These are phyloP conservation scores for Alethe castanea DNA, from an alignment of 2,113 vertebrate species.

Conservation along the genomic window DNA sequence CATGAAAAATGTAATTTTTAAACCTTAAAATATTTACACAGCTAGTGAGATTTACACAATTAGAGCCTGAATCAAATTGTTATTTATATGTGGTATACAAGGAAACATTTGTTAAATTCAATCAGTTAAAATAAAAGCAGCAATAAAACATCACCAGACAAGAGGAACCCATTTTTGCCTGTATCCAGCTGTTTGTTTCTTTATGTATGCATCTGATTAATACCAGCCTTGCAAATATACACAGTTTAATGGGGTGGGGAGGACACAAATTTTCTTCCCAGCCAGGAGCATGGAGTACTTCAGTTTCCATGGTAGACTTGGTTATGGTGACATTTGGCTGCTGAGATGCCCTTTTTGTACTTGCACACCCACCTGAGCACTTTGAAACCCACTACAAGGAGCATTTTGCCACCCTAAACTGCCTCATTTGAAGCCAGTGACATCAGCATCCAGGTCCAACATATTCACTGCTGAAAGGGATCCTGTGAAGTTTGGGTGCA, in stretches of 20 bases:
- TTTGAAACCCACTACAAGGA: background rate
- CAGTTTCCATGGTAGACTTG: background rate
- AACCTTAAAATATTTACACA: constrained; percentile 43
- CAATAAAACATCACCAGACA: constrained; percentile 14
- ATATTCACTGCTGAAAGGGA: fast-evolving
- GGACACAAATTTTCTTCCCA: background rate
- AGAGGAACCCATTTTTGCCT: background rate
- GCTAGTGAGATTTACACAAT: background rate
- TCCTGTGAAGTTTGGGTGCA: fast-evolving
- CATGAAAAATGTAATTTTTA: constrained; percentile 45
- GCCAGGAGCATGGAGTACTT: background rate
- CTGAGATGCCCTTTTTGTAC: background rate
- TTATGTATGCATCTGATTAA: constrained; percentile 1
- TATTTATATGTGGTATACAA: background rate
- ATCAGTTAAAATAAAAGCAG: constrained; percentile 12
- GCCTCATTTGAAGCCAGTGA: background rate
- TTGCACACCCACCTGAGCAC: background rate
- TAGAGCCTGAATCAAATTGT: constrained; percentile 18
- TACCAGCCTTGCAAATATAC: background rate
- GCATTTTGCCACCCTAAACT: fast-evolving
- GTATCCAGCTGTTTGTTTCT: constrained; percentile 18
- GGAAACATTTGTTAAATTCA: background rate
- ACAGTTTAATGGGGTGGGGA: background rate
- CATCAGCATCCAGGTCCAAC: background rate
- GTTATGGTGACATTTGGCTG: background rate